Evolutionary conservation across 1,140 invertebrate species (phyloP), one percentile per base, ranked within the genome.

Genomic region (Bombus breviceps): DNA sequence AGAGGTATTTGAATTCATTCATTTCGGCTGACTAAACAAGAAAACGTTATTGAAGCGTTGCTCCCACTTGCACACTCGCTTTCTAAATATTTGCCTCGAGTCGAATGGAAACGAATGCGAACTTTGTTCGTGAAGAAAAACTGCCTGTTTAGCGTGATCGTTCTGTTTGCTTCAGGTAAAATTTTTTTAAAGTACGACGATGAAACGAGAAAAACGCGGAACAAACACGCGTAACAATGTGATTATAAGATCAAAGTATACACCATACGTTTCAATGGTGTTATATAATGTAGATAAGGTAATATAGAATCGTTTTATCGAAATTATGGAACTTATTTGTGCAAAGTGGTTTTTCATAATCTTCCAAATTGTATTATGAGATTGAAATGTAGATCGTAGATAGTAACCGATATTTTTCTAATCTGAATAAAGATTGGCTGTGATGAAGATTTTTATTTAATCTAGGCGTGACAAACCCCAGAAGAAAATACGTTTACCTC

Each of bases 1-100:
- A 68, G 12, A 76, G 53, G 15, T 75, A 68, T 69, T 71, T 32
- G 41, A 79, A 89, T 89, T 86, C 78, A 77, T 83, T 80, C 66
- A 69, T 80, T 83, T 83, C 64, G 47, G 37, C 12, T 77, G 78
- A 39, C 28, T 39, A 15, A 80, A 47, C 32, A 62, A 57, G 25
- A 12, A n/a, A 18, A 64, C 13, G n/a, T 68, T 64, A 69, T 57
- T 71, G 66, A 81, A 57, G 41, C 78, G 25, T 71, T 66, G 12
- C 47, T 59, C 8, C 34, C 37, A 37, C n/a, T 10, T n/a, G 47
- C 47, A 47, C 37, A 8, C n/a, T 18, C 66, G 8, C n/a, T 43
- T 41, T 28, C 69, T 41, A 62, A 72, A 73, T 53, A 73, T 73
- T 81, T 73, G 34, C 39, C 9, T 12, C 32, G 5, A 68, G 22